Percentiles rank a stretch among this genome's conserved stretches.
phyloP scores from a whole-genome alignment of 2,113 vertebrate species.

The Cettia cetti region DNA sequence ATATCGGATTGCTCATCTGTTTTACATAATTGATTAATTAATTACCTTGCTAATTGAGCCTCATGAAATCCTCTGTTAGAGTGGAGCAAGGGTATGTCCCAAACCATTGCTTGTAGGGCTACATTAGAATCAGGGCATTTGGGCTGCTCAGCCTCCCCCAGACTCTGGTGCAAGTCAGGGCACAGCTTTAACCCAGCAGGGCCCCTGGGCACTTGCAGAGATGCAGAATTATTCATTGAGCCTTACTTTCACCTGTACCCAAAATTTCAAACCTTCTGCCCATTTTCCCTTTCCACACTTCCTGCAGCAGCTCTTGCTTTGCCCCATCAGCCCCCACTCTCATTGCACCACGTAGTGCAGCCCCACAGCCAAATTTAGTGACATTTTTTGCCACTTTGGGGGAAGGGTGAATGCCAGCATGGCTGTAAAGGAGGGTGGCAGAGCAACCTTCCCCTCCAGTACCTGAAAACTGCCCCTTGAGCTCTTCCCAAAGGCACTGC shows the following conservation, averaged over 20 bases:
- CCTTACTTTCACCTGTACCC: neutral
- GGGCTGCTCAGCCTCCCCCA: neutral
- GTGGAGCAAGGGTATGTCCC: neutral
- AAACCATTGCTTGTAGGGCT: neutral
- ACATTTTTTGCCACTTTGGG: neutral
- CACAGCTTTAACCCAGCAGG: rapidly evolving
- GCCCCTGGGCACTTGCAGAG: neutral
- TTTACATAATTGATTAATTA: conserved; percentile 67
- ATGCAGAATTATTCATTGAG: neutral
- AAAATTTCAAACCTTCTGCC: neutral
- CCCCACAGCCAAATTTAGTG: neutral
- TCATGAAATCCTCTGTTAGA: neutral
- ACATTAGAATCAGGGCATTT: neutral
- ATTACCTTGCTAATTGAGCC: conserved; percentile 51
- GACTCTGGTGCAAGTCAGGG: neutral
- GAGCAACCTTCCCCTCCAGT: neutral
- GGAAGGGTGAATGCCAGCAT: neutral
- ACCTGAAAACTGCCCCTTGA: neutral
- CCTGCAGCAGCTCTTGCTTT: neutral
- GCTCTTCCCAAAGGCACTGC: neutral
- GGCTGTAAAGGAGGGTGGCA: neutral
- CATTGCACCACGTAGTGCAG: rapidly evolving
- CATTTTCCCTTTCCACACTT: neutral
- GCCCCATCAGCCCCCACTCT: neutral
- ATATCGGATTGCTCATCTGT: conserved; percentile 35